phyloP scores from a whole-genome alignment of 2,888 invertebrate genomes.

The Cremastinae sp. region DNA sequence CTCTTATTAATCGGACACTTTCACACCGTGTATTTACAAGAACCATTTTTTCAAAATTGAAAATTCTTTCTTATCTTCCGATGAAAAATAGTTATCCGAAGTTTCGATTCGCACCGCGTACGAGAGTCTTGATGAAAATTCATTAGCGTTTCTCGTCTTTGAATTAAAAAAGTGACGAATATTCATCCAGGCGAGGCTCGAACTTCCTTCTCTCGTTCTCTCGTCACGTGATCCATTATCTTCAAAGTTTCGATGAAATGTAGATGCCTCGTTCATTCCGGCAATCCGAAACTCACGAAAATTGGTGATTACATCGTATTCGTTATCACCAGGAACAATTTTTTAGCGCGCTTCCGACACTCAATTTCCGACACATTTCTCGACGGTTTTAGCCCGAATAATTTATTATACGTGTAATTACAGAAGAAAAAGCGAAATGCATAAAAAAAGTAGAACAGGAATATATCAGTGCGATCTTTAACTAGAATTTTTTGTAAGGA shows the following conservation, averaged over 20 bases:
- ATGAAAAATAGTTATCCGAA: not conserved
- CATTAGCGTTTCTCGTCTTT: slow-evolving; percentile 23
- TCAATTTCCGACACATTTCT: not conserved
- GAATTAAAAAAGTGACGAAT: slow-evolving; percentile 6
- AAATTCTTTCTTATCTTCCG: too few relatives aligned
- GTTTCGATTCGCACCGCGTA: not conserved
- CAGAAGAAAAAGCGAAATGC: not conserved
- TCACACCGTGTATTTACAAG: slow-evolving; percentile 23
- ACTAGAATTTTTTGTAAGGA: too few relatives aligned
- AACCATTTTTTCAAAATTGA: slow-evolving; percentile 4
- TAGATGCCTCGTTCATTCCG: slow-evolving; percentile 48
- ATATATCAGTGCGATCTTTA: too few relatives aligned
- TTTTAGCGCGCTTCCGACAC: not conserved
- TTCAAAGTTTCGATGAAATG: slow-evolving; percentile 42
- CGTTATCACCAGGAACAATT: not conserved
- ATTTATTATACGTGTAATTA: not conserved
- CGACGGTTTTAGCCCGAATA: too few relatives aligned
- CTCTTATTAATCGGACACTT: slow-evolving; percentile 21
- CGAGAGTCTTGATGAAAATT: slow-evolving; percentile 34
- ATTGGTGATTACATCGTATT: slow-evolving; percentile 31
- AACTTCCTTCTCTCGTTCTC: slow-evolving; percentile 34
- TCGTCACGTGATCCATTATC: slow-evolving; percentile 58
- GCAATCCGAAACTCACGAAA: slow-evolving; percentile 21
- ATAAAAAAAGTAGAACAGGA: too few relatives aligned
- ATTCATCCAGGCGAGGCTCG: slow-evolving; percentile 48